Percentiles rank a stretch among this genome's conserved stretches.
Conservation (phyloP, 2,797 vertebrate genomes). For the Sitta carolinensis region DNA sequence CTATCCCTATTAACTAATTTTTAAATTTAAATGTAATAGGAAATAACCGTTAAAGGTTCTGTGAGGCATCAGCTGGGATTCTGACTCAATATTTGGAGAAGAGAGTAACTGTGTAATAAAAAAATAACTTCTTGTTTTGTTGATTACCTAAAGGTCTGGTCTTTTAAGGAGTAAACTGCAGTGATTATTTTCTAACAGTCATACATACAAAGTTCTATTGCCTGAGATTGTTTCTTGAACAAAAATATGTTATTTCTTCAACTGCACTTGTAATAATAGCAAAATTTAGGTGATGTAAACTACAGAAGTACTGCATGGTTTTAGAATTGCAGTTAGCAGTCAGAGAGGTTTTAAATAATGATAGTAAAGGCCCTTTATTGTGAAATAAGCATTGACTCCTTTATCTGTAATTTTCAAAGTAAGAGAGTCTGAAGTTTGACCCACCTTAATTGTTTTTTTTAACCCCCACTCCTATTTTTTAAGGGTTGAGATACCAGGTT, state of each 20-base stretch:
- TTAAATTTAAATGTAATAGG: slow-evolving; percentile 69
- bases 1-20: slow-evolving; percentile 59
- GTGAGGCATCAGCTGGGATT: slow-evolving; percentile 49
- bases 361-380: not conserved
- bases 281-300: not conserved
- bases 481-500: not conserved
- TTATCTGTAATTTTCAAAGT: not conserved
- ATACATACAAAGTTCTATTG: not conserved
- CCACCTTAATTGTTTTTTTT: not conserved
- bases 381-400: not conserved
- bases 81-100: slow-evolving; percentile 33
- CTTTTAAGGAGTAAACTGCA: not conserved
- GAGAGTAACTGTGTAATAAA: not conserved
- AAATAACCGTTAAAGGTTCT: slow-evolving; percentile 57
- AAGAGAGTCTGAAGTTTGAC: not conserved
- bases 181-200: not conserved
- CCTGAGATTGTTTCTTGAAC: not conserved
- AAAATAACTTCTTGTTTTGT: not conserved
- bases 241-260: not conserved
- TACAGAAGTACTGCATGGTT: not conserved
- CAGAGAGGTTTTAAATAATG: not conserved
- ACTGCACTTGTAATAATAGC: not conserved
- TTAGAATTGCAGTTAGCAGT: not conserved
- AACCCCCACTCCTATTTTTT: accelerated
- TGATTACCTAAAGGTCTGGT: not conserved